These are phyloP conservation scores for Xenus cinereus DNA, from an alignment of 2,113 vertebrate species.

Conservation along the genomic window DNA sequence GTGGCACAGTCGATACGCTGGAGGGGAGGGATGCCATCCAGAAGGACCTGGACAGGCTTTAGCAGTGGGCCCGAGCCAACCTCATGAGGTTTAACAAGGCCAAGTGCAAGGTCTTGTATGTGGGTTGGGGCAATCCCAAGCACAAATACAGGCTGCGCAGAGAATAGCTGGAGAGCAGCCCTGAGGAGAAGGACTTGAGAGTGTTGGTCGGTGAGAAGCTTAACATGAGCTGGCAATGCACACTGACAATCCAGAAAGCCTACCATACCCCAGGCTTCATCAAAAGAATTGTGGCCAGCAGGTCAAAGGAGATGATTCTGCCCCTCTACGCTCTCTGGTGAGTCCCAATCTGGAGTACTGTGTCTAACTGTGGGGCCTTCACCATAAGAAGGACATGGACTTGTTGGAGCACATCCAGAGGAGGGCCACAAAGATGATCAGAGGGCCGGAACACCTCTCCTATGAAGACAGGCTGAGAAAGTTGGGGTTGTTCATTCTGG, in stretches of 20 bases:
- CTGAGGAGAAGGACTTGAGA: background rate
- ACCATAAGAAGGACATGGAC: background rate
- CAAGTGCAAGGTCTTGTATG: background rate
- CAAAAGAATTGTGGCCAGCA: background rate
- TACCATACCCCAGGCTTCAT: background rate
- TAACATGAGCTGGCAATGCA: background rate
- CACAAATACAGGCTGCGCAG: background rate
- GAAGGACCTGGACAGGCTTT: background rate
- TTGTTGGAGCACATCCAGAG: background rate
- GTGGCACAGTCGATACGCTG: background rate
- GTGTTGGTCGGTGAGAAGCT: background rate
- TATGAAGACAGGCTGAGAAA: background rate
- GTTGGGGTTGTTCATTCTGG: background rate
- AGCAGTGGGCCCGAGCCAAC: background rate
- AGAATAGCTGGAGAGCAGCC: background rate
- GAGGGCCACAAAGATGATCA: background rate
- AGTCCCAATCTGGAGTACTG: background rate
- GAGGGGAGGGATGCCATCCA: background rate
- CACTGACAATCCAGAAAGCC: background rate
- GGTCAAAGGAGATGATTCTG: background rate
- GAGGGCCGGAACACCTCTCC: background rate
- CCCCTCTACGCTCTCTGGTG: background rate
- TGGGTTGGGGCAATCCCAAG: background rate
- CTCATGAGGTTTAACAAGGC: background rate
- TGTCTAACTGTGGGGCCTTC: background rate